Evolutionary conservation across 2,888 invertebrate genomes (phyloP), one percentile per base, ranked within the genome.

Genomic region (Seira sanloemensis): DNA sequence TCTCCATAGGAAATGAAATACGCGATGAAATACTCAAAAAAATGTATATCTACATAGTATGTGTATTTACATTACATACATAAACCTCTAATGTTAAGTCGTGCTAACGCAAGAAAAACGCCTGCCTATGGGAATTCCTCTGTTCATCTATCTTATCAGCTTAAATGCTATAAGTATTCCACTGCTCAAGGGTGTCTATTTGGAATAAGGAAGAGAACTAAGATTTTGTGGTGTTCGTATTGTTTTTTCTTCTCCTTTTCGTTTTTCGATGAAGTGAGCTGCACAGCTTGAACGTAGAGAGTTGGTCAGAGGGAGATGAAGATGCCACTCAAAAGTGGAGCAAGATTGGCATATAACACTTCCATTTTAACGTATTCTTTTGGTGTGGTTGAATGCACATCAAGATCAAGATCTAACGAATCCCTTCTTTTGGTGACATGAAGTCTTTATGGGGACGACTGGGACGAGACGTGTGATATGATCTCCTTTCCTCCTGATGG

Each of bases 11-110:
- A 62, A 23, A 2, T 50, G 50, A 18, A 62, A 62, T 67, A 66
- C 23, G 50, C 65, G 76, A 37, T 50, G 71, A 76, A 77, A 82
- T 82, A 77, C 77, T 82, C 77, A 76, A 69, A 65, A 26, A 67
- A 74, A 37, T 50, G n/a, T 27, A 26, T 58, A 75, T 50, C n/a
- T n/a, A n/a, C n/a, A 12, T 37, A 37, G 12, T 37, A 37, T 37
- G 12, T 37, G 37, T 37, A 37, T 37, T 37, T 37, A n/a, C n/a
- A n/a, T n/a, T n/a, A n/a, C 5, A 50, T 50, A 50, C 2, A 2
- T n/a, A 50, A 37, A 50, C 2, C 12, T 50, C 12, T 12, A 50
- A 50, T 50, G n/a, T n/a, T 50, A 50, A 50, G 16, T 50, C 50
- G 50, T 50, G 50, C n/a, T 50, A 18, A 62, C n/a, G 19, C 62